These are phyloP conservation scores for Eulimnadia texana DNA, from an alignment of 1,140 invertebrate species.

Conservation along the genomic window DNA sequence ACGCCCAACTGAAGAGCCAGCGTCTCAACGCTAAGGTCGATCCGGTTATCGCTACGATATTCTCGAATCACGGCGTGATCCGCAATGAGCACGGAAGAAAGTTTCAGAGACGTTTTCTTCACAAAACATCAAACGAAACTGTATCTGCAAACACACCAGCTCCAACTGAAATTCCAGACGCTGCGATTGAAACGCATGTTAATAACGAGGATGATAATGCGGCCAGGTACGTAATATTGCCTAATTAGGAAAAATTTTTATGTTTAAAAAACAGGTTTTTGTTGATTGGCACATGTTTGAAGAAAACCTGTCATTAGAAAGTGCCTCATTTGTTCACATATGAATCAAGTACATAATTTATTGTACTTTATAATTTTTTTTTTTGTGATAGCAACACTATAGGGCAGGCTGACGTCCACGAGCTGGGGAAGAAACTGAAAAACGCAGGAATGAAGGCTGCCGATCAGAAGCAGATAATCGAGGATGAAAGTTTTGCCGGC, in stretches of 20 bases:
- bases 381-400: not conserved
- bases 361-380: too few relatives aligned
- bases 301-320: too few relatives aligned
- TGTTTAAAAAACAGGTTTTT: too few relatives aligned
- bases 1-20: constrained; percentile 24
- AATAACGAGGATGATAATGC: not conserved
- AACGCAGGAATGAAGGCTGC: not conserved
- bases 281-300: too few relatives aligned
- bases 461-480: not conserved
- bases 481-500: not conserved
- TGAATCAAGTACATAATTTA: too few relatives aligned
- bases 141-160: not conserved
- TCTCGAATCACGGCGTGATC: constrained; percentile 4
- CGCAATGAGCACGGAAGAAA: not conserved
- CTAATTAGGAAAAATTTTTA: too few relatives aligned
- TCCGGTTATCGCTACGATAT: not conserved
- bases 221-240: not conserved
- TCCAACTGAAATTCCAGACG: not conserved
- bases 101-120: constrained; percentile 18
- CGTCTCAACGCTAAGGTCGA: not conserved
- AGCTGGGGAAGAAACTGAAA: not conserved
- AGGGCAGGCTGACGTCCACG: not conserved
- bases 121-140: not conserved
- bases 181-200: not conserved
- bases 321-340: too few relatives aligned